Base-by-base conservation (phyloP, 2,797 vertebrate genomes). In the Bradypus variegatus region DNA sequence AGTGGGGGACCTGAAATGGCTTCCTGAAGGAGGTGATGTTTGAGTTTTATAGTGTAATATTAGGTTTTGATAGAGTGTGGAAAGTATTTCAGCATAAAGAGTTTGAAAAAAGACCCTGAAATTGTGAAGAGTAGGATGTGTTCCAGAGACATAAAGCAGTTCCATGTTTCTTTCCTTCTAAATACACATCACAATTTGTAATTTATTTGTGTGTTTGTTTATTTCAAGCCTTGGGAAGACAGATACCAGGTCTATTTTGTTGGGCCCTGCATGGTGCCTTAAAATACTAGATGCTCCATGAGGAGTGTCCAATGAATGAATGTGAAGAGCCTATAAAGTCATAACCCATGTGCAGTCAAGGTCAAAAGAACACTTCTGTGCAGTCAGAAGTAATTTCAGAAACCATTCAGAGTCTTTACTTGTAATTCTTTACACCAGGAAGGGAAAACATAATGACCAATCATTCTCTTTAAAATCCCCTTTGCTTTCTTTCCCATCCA, bases 11-110 rank as follows among this genome's bases (percentile, higher is more conserved):
- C 58, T 50, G 9, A 91, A 79, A 60, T 70, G 38, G 31, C 45
- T 89, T 90, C 76, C 91, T 80, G 41, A 92, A 75, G 45, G 64
- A 92, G 38, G 55, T 91, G 65, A 83, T 48, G 64, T 77, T 79
- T 88, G 64, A 92, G 55, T 16, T 86, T 86, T 89, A 85, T 75
- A n/a, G 38, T 84, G 38, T 73, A 77, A 64, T 83, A 77, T 62
- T 72, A 87, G 80, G 41, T 88, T 92, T 88, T n/a, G 38, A 36
- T 86, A 81, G 29, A 38, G 21, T 69, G 55, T 13, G 67, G 67
- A 55, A 91, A 76, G 53, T n/a, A 79, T 27, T 62, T 91, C 36
- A 21, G 18, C 38, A 77, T 72, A n/a, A 73, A 58, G 19, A 79
- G 38, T 67, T 15, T 81, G 36, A 90, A 78, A n/a, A 75, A 86